Evolutionary conservation across 2,113 vertebrate genomes (phyloP), one percentile per base, ranked within the genome.

Genomic region (Gambusia holbrooki): DNA sequence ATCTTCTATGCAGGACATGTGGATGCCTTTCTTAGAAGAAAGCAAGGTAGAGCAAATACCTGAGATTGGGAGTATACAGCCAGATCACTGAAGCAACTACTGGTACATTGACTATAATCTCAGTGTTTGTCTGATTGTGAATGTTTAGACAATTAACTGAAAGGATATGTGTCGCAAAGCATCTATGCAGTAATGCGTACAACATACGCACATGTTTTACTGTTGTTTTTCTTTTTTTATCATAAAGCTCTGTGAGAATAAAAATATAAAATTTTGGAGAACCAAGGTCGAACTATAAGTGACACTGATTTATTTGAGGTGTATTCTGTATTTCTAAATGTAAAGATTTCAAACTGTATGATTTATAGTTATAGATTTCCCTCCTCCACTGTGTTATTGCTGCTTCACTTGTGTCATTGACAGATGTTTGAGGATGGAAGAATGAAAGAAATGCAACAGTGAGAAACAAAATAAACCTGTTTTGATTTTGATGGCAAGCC

Each of bases 321-420:
- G 8, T n/a, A 25, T 58, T 58, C 51, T 58, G 51, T 58, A 25
- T 58, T 58, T 17, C 22, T n/a, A 29, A 33, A 17, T 72, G 28
- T 45, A 27, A 68, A 62, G 37, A 86, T 73, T 73, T 64, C 30
- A 62, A 54, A 61, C 69, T 78, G 33, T 66, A 51, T 76, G 69
- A 82, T 72, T 73, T 33, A 83, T 78, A 71, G 77, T 88, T 66
- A 83, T 69, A 79, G 83, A 78, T 66, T 82, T 77, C 69, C 82
- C 69, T 87, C 61, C 78, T 73, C 79, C 75, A 19, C 68, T 66
- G 40, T 70, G 40, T 62, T 71, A 6, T 30, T 45, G 30, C 74
- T 76, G 35, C 66, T 73, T 77, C 5, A 80, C 71, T 62, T 69
- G 64, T 80, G 64, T 83, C 71, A 65, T 69, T 60, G 66, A 85